phyloP scores from a whole-genome alignment of 2,888 invertebrate genomes.

The Steinernema scapterisci region DNA sequence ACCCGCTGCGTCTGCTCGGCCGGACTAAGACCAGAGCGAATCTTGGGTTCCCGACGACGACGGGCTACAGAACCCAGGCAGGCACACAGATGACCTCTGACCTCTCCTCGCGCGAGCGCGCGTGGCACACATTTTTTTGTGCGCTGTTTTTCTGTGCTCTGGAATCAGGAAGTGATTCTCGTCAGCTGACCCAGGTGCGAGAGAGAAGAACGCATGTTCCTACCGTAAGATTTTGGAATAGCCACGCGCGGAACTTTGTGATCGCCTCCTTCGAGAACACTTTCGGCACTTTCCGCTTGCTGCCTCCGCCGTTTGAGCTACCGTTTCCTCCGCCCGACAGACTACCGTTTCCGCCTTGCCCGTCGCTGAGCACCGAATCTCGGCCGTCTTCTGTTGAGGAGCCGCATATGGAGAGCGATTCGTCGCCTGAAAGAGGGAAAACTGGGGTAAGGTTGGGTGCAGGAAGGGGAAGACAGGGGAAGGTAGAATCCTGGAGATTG shows the following conservation, averaged over 20 bases:
- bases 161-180: too few relatives aligned
- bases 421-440: conserved; percentile 52
- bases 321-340: conserved; percentile 24
- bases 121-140: neutral
- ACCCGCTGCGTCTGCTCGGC: neutral
- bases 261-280: conserved; percentile 68
- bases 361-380: conserved; percentile 59
- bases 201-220: too few relatives aligned
- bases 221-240: conserved; percentile 66
- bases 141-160: neutral
- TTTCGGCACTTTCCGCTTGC: conserved; percentile 64
- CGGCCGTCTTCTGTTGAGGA: conserved; percentile 61
- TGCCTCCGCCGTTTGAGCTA: conserved; percentile 42
- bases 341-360: conserved; percentile 30
- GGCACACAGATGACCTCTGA: conserved; percentile 11
- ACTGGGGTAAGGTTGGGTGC: conserved; percentile 22
- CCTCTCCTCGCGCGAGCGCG: neutral
- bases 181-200: neutral
- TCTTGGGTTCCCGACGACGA: too few relatives aligned
- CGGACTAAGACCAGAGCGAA: too few relatives aligned
- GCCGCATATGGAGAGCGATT: conserved; percentile 57
- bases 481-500: neutral
- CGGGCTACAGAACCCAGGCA: too few relatives aligned
- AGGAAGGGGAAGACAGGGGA: neutral
- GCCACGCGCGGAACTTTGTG: conserved; percentile 67